phyloP scores from a whole-genome alignment of 2,888 invertebrate genomes.

The Lampropteryx suffumata region DNA sequence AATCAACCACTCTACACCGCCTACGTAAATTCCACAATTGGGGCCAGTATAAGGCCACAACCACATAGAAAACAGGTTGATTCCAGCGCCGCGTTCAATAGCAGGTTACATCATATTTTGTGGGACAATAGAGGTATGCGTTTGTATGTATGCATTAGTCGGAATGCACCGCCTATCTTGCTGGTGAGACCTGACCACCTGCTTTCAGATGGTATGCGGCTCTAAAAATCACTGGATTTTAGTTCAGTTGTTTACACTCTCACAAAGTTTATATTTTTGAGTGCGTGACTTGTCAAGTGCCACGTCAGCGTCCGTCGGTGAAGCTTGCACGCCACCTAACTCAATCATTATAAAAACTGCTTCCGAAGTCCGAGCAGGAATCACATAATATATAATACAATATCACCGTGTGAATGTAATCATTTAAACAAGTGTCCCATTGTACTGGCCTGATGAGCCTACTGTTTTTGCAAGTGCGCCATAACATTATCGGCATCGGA shows the following conservation, averaged over 20 bases:
- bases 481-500: background rate
- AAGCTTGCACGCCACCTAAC: slow-evolving; percentile 38
- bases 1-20: slow-evolving; percentile 46
- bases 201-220: slow-evolving; percentile 4
- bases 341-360: slow-evolving; percentile 32
- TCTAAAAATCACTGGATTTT: slow-evolving; percentile 30
- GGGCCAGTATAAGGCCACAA: slow-evolving; percentile 25
- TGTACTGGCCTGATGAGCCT: background rate
- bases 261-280: slow-evolving; percentile 50
- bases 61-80: slow-evolving; percentile 15
- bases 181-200: background rate
- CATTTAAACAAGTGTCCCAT: slow-evolving; percentile 10
- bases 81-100: background rate
- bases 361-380: slow-evolving; percentile 22
- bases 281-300: slow-evolving; percentile 65
- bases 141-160: background rate
- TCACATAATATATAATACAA: no score
- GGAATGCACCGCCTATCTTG: background rate
- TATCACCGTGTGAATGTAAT: slow-evolving; percentile 11
- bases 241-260: slow-evolving; percentile 56
- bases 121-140: background rate
- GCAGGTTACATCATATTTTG: background rate
- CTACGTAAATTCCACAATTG: slow-evolving; percentile 48
- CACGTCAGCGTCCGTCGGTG: slow-evolving; percentile 43
- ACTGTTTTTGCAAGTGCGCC: background rate